Conservation (phyloP, 2,113 vertebrate species). For the Oreochromis aureus region DNA sequence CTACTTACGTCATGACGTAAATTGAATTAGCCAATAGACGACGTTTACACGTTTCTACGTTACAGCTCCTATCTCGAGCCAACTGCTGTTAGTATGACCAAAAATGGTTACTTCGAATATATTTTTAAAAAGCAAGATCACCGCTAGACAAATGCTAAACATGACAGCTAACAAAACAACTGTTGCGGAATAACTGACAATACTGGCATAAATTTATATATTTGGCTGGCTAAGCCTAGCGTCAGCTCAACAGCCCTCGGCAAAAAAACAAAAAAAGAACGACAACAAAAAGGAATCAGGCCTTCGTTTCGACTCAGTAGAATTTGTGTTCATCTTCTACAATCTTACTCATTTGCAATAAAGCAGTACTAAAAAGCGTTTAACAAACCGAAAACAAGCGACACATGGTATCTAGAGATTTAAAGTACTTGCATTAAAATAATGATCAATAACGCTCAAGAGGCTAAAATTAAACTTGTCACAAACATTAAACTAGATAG, state of each 20-base stretch:
- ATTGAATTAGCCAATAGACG: background rate
- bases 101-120: background rate
- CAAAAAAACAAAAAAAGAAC: background rate
- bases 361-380: background rate
- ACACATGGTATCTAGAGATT: background rate
- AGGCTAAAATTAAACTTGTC: background rate
- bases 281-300: background rate
- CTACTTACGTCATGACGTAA: background rate
- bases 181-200: rapidly evolving
- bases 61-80: slow-evolving; percentile 8
- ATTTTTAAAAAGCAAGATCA: background rate
- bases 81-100: background rate
- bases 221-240: background rate
- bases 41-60: background rate
- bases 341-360: background rate
- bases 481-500: background rate
- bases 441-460: rapidly evolving
- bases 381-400: background rate
- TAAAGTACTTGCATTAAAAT: background rate
- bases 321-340: background rate
- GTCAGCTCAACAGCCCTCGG: background rate
- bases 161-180: background rate
- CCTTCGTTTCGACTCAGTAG: background rate
- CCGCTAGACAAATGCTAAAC: background rate
- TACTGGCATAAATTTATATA: rapidly evolving